Evolutionary conservation across 1,140 invertebrate genomes (phyloP).

Genomic region (Aphelinus atriplicis): DNA sequence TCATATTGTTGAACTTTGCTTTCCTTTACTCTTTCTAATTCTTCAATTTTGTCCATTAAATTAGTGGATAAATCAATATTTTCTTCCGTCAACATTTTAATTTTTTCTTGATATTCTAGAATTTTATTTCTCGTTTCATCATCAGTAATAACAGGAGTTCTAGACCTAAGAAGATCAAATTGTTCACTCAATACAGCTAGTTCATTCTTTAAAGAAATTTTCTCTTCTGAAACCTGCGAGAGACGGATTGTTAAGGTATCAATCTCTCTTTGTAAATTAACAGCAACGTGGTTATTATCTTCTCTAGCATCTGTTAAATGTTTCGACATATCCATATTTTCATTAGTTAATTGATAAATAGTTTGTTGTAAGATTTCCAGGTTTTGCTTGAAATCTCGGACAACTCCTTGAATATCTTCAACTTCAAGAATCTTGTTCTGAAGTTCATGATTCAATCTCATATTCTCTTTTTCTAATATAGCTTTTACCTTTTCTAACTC

Average conservation of each 20-base stretch:
- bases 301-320: constrained; percentile 49
- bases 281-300: constrained; percentile 37
- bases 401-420: constrained; percentile 52
- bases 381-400: constrained; percentile 50
- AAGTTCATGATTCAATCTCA: constrained; percentile 46
- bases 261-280: constrained; percentile 43
- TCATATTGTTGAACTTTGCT: constrained; percentile 41
- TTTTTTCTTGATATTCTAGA: constrained; percentile 36
- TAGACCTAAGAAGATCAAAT: constrained; percentile 31
- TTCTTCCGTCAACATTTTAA: constrained; percentile 35
- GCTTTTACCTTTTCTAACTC: constrained; percentile 43
- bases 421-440: constrained; percentile 49
- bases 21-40: constrained; percentile 44
- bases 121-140: constrained; percentile 41
- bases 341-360: constrained; percentile 51
- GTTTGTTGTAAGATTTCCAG: constrained; percentile 53
- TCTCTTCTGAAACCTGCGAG: constrained; percentile 43
- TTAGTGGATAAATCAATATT: constrained; percentile 42
- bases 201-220: constrained; percentile 42
- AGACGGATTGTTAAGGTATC: constrained; percentile 44
- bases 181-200: constrained; percentile 40
- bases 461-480: constrained; percentile 50
- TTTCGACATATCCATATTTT: constrained; percentile 54
- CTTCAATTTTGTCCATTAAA: constrained; percentile 45
- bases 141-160: constrained; percentile 6